A percentile compares a stretch with the other conserved stretches of the same genome.
These are phyloP conservation scores for Ormia ochracea DNA, from an alignment of 2,888 invertebrate genomes.

Conservation along the genomic window DNA sequence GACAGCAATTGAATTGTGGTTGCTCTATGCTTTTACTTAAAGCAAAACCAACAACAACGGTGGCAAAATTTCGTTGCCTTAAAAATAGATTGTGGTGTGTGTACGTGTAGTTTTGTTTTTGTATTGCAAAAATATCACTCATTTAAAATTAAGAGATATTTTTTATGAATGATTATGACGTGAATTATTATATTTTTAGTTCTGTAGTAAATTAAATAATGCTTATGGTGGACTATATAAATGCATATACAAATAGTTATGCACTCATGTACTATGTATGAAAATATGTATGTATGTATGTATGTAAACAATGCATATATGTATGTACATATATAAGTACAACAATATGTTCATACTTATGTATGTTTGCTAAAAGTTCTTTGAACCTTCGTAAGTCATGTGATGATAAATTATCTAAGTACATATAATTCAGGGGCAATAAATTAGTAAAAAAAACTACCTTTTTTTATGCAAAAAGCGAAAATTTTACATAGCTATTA, in stretches of 20 bases:
- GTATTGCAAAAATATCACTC: conserved; percentile 17
- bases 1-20: no score
- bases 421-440: not conserved
- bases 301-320: no score
- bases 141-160: not conserved
- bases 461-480: no score
- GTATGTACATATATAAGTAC: no score
- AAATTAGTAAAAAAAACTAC: not conserved
- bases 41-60: not conserved
- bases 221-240: no score
- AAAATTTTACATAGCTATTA: no score
- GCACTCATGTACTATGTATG: no score
- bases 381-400: conserved; percentile 40
- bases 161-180: conserved; percentile 28
- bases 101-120: not conserved
- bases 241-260: no score
- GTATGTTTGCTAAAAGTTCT: no score
- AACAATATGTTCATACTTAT: no score
- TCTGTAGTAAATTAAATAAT: not conserved
- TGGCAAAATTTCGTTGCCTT: not conserved
- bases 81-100: conserved; percentile 28
- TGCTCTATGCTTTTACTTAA: not conserved
- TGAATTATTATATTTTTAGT: not conserved
- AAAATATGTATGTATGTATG: no score
- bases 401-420: conserved; percentile 35